These are phyloP conservation scores for Drosophila prolongata DNA, from an alignment of 2,888 invertebrate genomes.

Conservation along the genomic window DNA sequence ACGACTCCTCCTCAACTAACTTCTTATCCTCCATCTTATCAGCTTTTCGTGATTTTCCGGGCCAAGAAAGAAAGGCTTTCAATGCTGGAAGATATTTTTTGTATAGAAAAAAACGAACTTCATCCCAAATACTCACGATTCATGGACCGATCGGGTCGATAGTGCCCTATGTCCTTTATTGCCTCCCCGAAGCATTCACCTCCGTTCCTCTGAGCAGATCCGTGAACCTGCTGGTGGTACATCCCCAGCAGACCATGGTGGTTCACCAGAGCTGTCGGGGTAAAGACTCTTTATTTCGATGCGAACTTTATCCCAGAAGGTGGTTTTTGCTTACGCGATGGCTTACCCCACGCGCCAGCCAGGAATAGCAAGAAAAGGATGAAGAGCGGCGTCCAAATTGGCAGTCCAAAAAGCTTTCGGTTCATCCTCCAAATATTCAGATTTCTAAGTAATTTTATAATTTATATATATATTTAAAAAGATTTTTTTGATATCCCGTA, in stretches of 20 bases:
- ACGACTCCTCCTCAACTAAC: background rate
- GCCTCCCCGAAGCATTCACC: background rate
- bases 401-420: background rate
- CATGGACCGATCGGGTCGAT: background rate
- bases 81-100: background rate
- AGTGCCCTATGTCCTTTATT: background rate
- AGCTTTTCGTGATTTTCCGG: background rate
- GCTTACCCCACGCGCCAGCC: constrained; percentile 22
- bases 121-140: background rate
- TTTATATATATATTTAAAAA: background rate
- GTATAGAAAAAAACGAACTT: background rate
- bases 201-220: background rate
- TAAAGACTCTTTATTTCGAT: background rate
- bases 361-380: constrained; percentile 7
- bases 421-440: background rate
- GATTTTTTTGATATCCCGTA: background rate
- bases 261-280: background rate
- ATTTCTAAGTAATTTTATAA: background rate
- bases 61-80: constrained; percentile 7
- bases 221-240: background rate
- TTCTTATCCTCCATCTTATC: background rate
- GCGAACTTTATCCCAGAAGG: background rate
- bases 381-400: constrained; percentile 12
- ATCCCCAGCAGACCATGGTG: background rate
- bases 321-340: constrained; percentile 6